These are phyloP conservation scores for Drosophila hawaiiensis DNA, from an alignment of 2,888 invertebrate genomes.

Conservation along the genomic window DNA sequence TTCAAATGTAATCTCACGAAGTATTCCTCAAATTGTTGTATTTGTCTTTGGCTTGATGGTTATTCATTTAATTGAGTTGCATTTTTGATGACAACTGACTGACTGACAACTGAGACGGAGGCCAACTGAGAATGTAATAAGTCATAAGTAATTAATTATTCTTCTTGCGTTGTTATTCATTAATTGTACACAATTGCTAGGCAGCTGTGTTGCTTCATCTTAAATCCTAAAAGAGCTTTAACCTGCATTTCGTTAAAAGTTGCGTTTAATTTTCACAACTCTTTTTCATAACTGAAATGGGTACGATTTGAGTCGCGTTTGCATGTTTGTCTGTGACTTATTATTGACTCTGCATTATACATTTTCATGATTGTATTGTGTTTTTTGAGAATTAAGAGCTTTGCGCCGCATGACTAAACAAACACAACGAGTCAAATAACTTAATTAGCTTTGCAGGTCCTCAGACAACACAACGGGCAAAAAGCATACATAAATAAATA, in stretches of 20 bases:
- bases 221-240: not conserved
- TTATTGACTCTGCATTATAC: constrained; percentile 10
- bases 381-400: constrained; percentile 55
- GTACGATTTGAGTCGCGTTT: constrained; percentile 20
- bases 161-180: not conserved
- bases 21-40: not conserved
- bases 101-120: not conserved
- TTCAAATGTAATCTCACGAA: not conserved
- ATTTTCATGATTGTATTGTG: constrained; percentile 3
- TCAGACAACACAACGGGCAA: constrained; percentile 31
- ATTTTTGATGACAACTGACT: not conserved
- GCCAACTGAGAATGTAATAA: not conserved
- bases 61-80: not conserved
- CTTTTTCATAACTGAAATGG: constrained; percentile 29
- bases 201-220: constrained; percentile 6
- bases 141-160: not conserved
- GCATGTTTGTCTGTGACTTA: constrained; percentile 3
- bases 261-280: constrained; percentile 19
- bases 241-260: constrained; percentile 1
- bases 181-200: not conserved
- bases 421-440: constrained; percentile 60
- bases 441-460: constrained; percentile 74
- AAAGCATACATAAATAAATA: constrained; percentile 15
- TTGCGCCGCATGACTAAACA: constrained; percentile 55
- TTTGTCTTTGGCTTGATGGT: not conserved